A percentile compares a stretch with the other conserved stretches of the same genome.
phyloP scores from a whole-genome alignment of 1,140 invertebrate species.

The Mesaphorura yosii region DNA sequence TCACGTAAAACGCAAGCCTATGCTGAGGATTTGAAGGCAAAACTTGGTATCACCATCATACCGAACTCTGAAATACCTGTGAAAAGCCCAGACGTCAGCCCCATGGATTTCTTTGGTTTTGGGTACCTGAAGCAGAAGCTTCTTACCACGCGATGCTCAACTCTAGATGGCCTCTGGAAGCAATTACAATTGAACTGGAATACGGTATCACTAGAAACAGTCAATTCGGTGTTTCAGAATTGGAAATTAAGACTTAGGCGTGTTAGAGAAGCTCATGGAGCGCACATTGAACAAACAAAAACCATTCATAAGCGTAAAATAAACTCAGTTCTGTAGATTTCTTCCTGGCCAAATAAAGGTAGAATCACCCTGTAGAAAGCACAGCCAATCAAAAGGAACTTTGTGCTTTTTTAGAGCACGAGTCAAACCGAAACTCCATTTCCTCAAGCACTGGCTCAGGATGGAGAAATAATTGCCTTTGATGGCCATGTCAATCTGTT shows the following conservation, averaged over 20 bases:
- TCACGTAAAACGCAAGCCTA: not conserved
- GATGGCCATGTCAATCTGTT: too few species aligned
- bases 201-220: not conserved
- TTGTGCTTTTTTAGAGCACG: too few species aligned
- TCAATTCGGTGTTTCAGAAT: not conserved
- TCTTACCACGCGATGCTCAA: not conserved
- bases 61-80: not conserved
- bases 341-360: too few species aligned
- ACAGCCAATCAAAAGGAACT: too few species aligned
- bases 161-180: not conserved
- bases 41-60: not conserved
- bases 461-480: too few species aligned
- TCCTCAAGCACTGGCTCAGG: too few species aligned
- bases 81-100: not conserved
- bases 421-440: too few species aligned
- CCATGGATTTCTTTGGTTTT: conserved; percentile 6
- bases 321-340: too few species aligned
- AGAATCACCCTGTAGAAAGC: too few species aligned
- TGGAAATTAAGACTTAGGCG: not conserved
- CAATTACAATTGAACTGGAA: not conserved
- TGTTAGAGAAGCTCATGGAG: not conserved
- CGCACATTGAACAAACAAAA: not conserved
- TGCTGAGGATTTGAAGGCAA: not conserved
- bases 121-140: not conserved
- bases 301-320: not conserved